These are phyloP conservation scores for Poecilus cupreus DNA, from an alignment of 2,888 invertebrate genomes.

Conservation along the genomic window DNA sequence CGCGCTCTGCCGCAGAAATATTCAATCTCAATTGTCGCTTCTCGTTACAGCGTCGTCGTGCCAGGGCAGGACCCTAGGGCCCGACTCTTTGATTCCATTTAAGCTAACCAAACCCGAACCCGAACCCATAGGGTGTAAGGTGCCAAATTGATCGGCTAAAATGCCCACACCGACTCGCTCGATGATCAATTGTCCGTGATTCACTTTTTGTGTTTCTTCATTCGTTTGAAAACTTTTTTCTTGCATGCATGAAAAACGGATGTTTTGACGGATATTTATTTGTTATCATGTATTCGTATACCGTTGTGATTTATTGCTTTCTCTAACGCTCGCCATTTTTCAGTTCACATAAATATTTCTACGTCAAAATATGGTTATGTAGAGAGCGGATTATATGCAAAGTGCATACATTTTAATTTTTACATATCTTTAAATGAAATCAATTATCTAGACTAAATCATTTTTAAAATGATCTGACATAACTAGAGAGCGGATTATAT, in stretches of 20 bases:
- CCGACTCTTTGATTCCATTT: slow-evolving; percentile 26
- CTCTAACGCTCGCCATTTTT: too few species aligned
- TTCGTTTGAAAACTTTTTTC: background rate
- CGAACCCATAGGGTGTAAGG: slow-evolving; percentile 20
- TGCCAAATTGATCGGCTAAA: slow-evolving; percentile 42
- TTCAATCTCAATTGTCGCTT: slow-evolving; percentile 37
- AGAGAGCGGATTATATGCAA: too few species aligned
- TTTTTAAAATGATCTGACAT: too few species aligned
- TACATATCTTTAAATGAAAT: too few species aligned
- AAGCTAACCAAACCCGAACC: slow-evolving; percentile 5
- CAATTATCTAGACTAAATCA: too few species aligned
- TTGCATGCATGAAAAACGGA: background rate
- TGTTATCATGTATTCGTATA: background rate
- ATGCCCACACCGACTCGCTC: background rate
- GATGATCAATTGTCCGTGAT: slow-evolving; percentile 24
- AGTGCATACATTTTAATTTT: too few species aligned
- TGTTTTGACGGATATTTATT: slow-evolving; percentile 12
- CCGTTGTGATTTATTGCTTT: background rate
- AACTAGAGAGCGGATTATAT: too few species aligned
- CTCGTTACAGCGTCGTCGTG: background rate
- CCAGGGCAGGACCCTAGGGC: background rate
- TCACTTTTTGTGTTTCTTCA: slow-evolving; percentile 15
- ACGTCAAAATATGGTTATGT: too few species aligned
- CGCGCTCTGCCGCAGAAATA: slow-evolving; percentile 21
- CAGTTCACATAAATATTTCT: too few species aligned